Base-by-base conservation (phyloP, 2,797 vertebrate species). In the Lophotriccus pileatus region DNA sequence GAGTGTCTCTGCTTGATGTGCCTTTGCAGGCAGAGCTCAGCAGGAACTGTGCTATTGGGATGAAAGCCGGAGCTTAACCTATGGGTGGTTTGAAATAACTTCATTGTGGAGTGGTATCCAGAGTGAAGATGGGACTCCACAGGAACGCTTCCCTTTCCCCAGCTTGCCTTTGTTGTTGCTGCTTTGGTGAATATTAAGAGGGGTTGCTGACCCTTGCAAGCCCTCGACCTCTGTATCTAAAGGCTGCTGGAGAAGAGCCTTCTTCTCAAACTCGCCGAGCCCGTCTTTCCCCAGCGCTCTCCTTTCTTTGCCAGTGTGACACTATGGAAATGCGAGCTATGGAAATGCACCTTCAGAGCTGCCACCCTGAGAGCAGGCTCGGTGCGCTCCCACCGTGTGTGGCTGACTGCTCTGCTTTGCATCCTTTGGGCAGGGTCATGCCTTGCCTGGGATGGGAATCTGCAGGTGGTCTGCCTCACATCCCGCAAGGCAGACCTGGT, bases 61-160 rank as follows among this genome's bases (percentile, higher is more conserved):
- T 95, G 94, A 96, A 96, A 96, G 96, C 94, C 13, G 0, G 36
- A 67, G 95, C 94, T 95, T 97, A 96, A 97, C 94, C 95, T 90
- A 91, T 56, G 87, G 94, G 92, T 34, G 7, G 87, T 94, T 90
- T 90, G 95, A 97, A 96, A 93, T 84, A 81, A 91, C 87, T 86
- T 84, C 95, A 96, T 96, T 96, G 95, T 95, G 41, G 96, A 88
- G 52, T 18, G 94, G 96, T 96, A 95, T 94, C 95, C 92, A 84
- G 92, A 95, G 96, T 93, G 93, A 96, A 95, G 95, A 94, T 95
- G 95, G 95, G 93, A 60, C 94, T 95, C 95, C 59, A 24, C 96
- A 90, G 96, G 96, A 97, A 95, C 93, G 95, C 93, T 96, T 96
- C 96, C 95, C 94, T 88, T 96, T 95, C 85, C 92, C 82, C 92